These are phyloP conservation scores for Notamacropus eugenii DNA, from an alignment of 2,797 vertebrate species.

Conservation along the genomic window DNA sequence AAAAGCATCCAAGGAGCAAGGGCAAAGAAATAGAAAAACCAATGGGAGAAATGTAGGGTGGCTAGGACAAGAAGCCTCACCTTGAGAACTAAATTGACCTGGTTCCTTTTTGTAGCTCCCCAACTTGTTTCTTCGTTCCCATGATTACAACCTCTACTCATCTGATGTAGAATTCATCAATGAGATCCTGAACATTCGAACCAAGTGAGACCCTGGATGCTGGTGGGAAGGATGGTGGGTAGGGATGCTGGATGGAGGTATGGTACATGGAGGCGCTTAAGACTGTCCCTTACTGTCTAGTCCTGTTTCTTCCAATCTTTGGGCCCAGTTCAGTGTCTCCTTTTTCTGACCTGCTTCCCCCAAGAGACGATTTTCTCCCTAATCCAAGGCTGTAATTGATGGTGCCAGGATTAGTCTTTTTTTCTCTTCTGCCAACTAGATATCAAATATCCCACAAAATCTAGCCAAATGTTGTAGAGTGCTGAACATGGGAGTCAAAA, in stretches of 20 bases:
- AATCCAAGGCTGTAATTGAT: neutral
- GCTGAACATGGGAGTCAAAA: neutral
- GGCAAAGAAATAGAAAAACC: constrained; percentile 1
- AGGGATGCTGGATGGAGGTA: neutral
- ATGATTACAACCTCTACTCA: constrained; percentile 91
- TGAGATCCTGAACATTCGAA: constrained; percentile 88
- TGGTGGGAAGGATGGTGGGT: constrained; percentile 31
- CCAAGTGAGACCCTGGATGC: constrained; percentile 85
- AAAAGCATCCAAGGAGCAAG: neutral
- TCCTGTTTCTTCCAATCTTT: neutral
- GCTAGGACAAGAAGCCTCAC: neutral
- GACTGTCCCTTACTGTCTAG: neutral
- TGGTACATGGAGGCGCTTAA: neutral
- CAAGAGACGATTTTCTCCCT: neutral
- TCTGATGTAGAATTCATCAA: constrained; percentile 92
- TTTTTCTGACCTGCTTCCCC: constrained; percentile 1
- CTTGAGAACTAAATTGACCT: neutral
- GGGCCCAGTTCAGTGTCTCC: neutral
- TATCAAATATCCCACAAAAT: neutral
- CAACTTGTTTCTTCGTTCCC: constrained; percentile 88
- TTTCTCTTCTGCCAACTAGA: neutral
- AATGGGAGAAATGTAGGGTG: neutral
- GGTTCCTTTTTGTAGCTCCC: constrained; percentile 87
- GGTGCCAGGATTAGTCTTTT: neutral
- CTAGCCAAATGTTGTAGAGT: neutral